Evolutionary conservation across 2,797 vertebrate genomes (phyloP), one percentile per base, ranked within the genome.

Genomic region (Epinephelus coioides): DNA sequence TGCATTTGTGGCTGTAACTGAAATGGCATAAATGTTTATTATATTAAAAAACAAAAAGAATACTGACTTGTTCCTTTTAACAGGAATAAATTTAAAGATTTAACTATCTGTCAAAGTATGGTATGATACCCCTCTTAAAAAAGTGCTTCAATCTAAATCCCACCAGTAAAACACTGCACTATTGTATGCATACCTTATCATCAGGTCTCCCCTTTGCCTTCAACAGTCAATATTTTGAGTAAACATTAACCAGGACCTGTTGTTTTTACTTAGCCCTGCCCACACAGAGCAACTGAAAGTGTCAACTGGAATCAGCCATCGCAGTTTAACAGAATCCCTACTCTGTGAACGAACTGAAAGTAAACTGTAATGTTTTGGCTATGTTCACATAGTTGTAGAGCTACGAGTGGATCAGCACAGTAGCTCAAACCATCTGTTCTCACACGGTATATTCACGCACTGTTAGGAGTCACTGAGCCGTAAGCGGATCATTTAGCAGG

Each of bases 201-300:
- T 2, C 56, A 73, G 49, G 56, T 63, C 70, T 67, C 50, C 68
- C 54, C 21, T 73, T 62, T 57, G 27, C 63, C 77, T 84, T 17
- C 43, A 53, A 5, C 46, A 11, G 76, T 73, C 77, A 80, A 51
- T 85, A 82, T 90, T 83, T 82, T 56, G 43, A 63, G 81, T 93
- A 94, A 95, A 95, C 90, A 95, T 94, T 94, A 94, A 95, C 93
- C 78, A 88, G 61, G 74, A 83, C 21, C 73, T 13, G 78, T 70
- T 76, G 59, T 78, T 76, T 78, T 81, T 23, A 34, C 68, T 71
- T 54, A 38, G 67, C 55, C 66, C 57, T 47, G 73, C 30, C 77
- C 64, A 79, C 67, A 81, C 55, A 79, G n/a, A 66, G n/a, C 40
- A 47, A 59, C 57, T 10, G 19, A 40, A 56, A n/a, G 46, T 4